Percentiles rank a stretch among this genome's conserved stretches.
Evolutionary conservation across 2,888 invertebrate genomes (phyloP).

Genomic region (Asteroscopus sphinx): DNA sequence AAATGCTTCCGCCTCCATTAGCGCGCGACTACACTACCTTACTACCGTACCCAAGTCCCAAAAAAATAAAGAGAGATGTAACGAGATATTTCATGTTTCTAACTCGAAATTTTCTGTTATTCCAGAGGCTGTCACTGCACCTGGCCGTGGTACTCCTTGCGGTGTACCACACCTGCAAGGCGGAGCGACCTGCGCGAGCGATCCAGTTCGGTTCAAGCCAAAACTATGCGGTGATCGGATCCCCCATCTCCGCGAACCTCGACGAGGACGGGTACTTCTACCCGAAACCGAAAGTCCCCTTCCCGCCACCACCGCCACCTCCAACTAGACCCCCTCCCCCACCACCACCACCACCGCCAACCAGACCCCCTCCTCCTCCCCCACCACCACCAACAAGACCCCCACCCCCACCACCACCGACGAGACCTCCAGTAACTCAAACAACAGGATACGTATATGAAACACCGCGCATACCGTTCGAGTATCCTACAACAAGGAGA

Average conservation of each 20-base stretch:
- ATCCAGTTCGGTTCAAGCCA: constrained; percentile 76
- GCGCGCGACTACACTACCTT: no score
- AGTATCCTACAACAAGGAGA: constrained; percentile 41
- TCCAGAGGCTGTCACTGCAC: constrained; percentile 87
- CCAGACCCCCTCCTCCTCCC: constrained; percentile 42
- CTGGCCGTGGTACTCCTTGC: constrained; percentile 83
- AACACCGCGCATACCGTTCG: constrained; percentile 58
- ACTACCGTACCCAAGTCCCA: no score
- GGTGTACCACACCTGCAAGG: constrained; percentile 78
- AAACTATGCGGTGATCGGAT: constrained; percentile 82
- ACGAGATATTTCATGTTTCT: no score
- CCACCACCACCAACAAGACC: constrained; percentile 43
- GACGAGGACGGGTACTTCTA: constrained; percentile 87
- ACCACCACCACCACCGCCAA: constrained; percentile 49
- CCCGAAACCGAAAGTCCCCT: constrained; percentile 81
- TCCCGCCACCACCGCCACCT: constrained; percentile 73
- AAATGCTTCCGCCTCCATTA: no score
- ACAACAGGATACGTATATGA: constrained; percentile 71
- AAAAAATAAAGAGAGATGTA: no score
- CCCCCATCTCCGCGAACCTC: constrained; percentile 76
- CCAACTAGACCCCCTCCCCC: constrained; percentile 26
- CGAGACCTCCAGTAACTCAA: constrained; percentile 41
- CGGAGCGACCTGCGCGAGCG: constrained; percentile 74
- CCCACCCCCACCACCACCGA: constrained; percentile 50
- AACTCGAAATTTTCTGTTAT: constrained; percentile 44